These are phyloP conservation scores for Porites evermanni DNA, from an alignment of 92 coral and sea anemone species.

Conservation along the genomic window DNA sequence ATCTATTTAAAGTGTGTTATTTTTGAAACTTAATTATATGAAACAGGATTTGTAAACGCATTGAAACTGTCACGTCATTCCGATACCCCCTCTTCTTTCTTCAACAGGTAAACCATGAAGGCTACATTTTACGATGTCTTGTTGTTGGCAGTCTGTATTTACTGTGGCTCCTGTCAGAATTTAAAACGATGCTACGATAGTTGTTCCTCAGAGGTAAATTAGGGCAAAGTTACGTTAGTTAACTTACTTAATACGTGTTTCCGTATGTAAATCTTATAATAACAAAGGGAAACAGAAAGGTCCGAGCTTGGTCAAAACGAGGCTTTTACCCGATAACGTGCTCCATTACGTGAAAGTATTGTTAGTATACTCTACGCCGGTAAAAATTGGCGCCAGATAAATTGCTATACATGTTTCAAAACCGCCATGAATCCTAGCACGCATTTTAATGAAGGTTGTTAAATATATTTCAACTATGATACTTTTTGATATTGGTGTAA, in stretches of 20 bases:
- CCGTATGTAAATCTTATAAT: not conserved
- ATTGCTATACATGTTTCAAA: not conserved
- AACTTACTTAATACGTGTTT: not conserved
- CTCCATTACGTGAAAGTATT: too few species aligned
- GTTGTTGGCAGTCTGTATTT: not conserved
- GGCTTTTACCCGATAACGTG: too few species aligned
- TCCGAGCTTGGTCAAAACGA: not conserved
- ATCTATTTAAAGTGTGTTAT: too few species aligned
- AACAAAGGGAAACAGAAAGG: not conserved
- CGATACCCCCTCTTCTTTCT: not conserved
- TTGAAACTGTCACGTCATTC: not conserved
- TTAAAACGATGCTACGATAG: constrained; percentile 7
- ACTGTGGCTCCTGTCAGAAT: not conserved
- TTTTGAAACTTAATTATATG: too few species aligned
- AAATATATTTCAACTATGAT: not conserved
- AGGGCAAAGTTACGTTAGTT: not conserved
- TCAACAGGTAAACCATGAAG: not conserved
- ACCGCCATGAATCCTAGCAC: not conserved
- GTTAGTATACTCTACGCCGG: not conserved
- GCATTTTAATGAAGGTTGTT: not conserved
- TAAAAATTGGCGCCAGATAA: not conserved
- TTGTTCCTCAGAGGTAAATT: constrained; percentile 31
- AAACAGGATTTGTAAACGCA: not conserved
- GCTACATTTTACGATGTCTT: not conserved
- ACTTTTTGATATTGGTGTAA: not conserved